Base-by-base conservation (phyloP, 1,140 invertebrate species). In the Ceratina australensis region DNA sequence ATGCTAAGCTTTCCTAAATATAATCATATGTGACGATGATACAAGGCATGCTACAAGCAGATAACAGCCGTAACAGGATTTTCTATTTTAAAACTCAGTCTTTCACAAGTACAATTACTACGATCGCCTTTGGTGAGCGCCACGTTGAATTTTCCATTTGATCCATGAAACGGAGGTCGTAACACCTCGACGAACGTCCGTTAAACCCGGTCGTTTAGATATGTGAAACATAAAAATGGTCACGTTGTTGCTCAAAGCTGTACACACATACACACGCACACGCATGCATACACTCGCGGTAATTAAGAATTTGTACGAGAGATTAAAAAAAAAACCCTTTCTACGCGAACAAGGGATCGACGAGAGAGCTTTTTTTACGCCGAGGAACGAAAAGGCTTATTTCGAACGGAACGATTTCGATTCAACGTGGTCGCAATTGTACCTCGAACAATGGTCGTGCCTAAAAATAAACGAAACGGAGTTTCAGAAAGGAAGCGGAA, bases 371-470 rank as follows among this genome's bases (percentile, higher is more conserved):
- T 59, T 75, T 67, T 67, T 56, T 67, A 59, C 72, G 13, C 49
- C 33, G 4, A 47, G 7, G 0, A 16, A 20, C n/a, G 47, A 26
- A 24, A 12, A 47, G 65, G 24, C 47, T 73, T 64, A 52, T 65
- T 57, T 28, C 33, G 16, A n/a, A 22, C 16, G 26, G 52, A 2
- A 22, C 7, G 26, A 47, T 65, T 10, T n/a, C 60, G 22, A 69
- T 80, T 76, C 78, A 69, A 77, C 64, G 73, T 69, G 78, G 73
- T 65, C 52, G 73, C 65, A 63, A 69, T 72, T 64, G 59, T 72
- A 72, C 76, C 76, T 72, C 49, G 33, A 72, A 65, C 61, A 57
- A 80, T 42, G 78, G 78, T 80, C 73, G 78, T 80, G 78, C 78
- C 78, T 80, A 80, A 80, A 49, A 24, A 42, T 42, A 42, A 59